Conservation (phyloP, 2,113 vertebrate species). For the Vombatus ursinus region DNA sequence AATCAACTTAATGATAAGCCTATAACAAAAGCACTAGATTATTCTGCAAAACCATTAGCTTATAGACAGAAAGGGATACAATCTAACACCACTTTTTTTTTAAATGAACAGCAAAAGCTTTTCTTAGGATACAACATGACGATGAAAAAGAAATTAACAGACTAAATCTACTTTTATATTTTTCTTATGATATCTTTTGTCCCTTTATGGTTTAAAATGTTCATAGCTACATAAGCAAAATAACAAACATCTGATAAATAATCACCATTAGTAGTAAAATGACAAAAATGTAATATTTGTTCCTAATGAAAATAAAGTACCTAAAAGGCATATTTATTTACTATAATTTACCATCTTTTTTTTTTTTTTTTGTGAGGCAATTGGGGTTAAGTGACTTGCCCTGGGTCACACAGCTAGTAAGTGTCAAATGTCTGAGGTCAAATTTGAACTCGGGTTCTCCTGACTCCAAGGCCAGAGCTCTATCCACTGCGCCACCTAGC, state of each 20-base stretch:
- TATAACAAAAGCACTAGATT: not conserved
- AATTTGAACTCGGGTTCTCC: too few relatives aligned
- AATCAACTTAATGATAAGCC: not conserved
- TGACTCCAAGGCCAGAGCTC: too few relatives aligned
- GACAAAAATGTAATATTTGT: constrained; percentile 35
- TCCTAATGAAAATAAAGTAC: constrained; percentile 56
- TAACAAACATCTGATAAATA: constrained; percentile 17
- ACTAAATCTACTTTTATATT: not conserved
- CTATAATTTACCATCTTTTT: not conserved
- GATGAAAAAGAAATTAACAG: constrained; percentile 12
- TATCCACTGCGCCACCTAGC: too few relatives aligned
- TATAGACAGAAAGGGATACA: not conserved
- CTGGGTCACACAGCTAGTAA: too few relatives aligned
- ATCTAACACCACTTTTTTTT: not conserved
- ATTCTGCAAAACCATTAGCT: not conserved
- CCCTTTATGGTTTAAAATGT: not conserved
- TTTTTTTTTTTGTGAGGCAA: too few relatives aligned
- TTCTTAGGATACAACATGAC: constrained; percentile 3
- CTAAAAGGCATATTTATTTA: constrained; percentile 21
- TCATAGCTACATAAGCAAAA: not conserved
- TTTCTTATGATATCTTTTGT: not conserved
- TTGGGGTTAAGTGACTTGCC: too few relatives aligned
- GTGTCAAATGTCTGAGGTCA: too few relatives aligned
- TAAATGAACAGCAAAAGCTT: not conserved
- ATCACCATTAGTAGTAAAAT: constrained; percentile 52